Percentiles rank a stretch among this genome's conserved stretches.
Conservation (phyloP, 2,888 invertebrate species). For the Platycnemis pennipes region DNA sequence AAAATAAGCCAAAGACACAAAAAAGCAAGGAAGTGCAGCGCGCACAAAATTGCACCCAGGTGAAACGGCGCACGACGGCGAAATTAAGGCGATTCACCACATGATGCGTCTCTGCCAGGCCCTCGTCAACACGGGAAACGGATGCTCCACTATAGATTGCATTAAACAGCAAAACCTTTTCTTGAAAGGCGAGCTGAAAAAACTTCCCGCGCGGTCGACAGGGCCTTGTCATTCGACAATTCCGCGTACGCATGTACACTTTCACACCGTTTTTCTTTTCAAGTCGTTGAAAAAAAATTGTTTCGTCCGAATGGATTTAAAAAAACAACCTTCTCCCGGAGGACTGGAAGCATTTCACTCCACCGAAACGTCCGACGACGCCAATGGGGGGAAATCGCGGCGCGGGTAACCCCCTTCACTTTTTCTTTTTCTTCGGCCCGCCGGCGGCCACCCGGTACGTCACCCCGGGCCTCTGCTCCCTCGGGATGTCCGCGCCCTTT, state of each 20-base stretch:
- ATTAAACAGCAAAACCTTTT: not conserved
- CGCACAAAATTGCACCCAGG: not conserved
- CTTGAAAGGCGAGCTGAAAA: not conserved
- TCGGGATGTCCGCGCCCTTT: not conserved
- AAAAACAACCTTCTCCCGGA: not conserved
- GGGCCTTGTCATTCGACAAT: not conserved
- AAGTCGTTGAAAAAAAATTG: not conserved
- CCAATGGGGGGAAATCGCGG: not conserved
- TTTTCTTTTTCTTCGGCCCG: conserved; percentile 62
- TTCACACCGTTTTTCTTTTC: not conserved
- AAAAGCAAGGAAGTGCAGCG: not conserved
- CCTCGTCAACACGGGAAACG: not conserved
- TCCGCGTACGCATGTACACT: not conserved
- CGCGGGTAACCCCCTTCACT: not conserved
- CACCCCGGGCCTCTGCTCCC: conserved; percentile 56
- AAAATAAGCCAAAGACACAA: not conserved
- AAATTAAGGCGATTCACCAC: not conserved
- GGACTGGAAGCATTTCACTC: conserved; percentile 34
- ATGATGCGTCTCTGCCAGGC: not conserved
- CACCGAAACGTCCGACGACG: conserved; percentile 4
- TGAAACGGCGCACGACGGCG: not conserved
- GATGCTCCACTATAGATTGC: not conserved
- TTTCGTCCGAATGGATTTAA: not conserved
- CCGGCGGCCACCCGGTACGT: conserved; percentile 26
- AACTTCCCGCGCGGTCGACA: not conserved